Evolutionary conservation across 2,797 vertebrate genomes (phyloP).

Genomic region (Chelon labrosus): DNA sequence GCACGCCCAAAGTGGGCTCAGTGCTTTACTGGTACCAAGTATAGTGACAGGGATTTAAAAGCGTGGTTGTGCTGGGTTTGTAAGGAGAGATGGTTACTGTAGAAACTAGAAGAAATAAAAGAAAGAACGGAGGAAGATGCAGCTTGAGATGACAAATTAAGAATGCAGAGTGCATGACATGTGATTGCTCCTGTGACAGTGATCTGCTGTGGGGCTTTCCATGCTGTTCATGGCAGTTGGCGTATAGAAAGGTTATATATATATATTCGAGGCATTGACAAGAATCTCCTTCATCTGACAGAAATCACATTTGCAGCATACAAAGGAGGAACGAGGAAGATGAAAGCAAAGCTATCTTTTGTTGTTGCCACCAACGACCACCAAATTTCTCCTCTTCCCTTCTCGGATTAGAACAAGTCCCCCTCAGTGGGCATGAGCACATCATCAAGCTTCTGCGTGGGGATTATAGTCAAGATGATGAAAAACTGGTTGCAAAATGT

Average conservation of each 20-base stretch:
- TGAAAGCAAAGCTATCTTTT: conserved; percentile 25
- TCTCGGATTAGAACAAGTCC: conserved; percentile 51
- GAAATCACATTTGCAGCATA: background rate
- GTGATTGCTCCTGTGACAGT: background rate
- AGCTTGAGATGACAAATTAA: conserved; percentile 11
- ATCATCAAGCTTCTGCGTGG: conserved; percentile 53
- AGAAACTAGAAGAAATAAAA: conserved; percentile 3
- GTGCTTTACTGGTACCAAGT: conserved; percentile 18
- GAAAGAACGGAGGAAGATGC: background rate
- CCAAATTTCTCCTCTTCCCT: conserved; percentile 31
- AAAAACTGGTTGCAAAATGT: conserved; percentile 65
- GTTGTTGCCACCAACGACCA: conserved; percentile 12
- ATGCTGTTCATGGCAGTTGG: background rate
- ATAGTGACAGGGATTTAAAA: conserved; percentile 34
- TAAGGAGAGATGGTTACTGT: conserved; percentile 1
- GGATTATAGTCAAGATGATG: conserved; percentile 77
- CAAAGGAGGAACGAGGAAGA: conserved; percentile 7
- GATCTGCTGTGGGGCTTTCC: conserved; percentile 18
- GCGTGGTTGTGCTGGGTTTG: conserved; percentile 22
- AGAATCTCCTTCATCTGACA: background rate
- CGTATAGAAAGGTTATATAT: background rate
- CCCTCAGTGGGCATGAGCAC: conserved; percentile 42
- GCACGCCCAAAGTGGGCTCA: conserved; percentile 30
- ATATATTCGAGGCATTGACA: background rate
- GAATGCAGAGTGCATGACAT: background rate